Evolutionary conservation across 2,888 invertebrate genomes (phyloP), one percentile per base, ranked within the genome.

Genomic region (Caenorhabditis virilis): DNA sequence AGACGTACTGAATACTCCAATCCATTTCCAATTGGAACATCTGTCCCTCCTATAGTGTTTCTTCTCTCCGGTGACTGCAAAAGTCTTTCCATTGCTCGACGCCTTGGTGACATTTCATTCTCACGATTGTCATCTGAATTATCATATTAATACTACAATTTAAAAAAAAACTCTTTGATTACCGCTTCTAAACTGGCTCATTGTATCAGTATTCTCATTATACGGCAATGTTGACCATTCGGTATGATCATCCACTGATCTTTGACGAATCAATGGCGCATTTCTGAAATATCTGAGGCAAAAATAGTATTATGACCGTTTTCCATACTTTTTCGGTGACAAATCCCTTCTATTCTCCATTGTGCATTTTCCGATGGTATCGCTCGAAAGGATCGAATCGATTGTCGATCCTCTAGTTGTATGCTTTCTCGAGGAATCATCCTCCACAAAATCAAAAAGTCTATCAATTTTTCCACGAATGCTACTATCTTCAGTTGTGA

Each of bases 381-480:
- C 52, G 0, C 47, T 51, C 4, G 56, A 61, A 6, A 42, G 26
- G 18, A 36, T 25, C 18, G 52, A 59, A 22, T 26, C 30, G 15
- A 15, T 35, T 22, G 47, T 47, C 20, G 47, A 43, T 20, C 23
- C 22, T 5, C 3, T 23, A 13, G 20, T 22, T 23, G 15, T 5
- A 23, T 23, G 9, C 3, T 42, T 42, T 35, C 55, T 27, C 16
- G 56, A 52, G 23, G 36, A 48, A 36, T 54, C 53, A 13, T 48
- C 52, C 22, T 66, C 58, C 2, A 66, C 66, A 38, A 66, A 66
- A 18, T 53, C 54, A 20, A 66, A 66, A 54, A 61, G 51, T 46
- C 47, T 26, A 45, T 66, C 61, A 51, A 66, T 66, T 45, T 66
- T 60, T 23, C 61, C 61, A 3, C 59, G 39, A 47, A 64, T 64